Percentiles rank a stretch among this genome's conserved stretches.
phyloP scores from a whole-genome alignment of 2,797 vertebrate genomes.

The Sebastolobus altivelis region DNA sequence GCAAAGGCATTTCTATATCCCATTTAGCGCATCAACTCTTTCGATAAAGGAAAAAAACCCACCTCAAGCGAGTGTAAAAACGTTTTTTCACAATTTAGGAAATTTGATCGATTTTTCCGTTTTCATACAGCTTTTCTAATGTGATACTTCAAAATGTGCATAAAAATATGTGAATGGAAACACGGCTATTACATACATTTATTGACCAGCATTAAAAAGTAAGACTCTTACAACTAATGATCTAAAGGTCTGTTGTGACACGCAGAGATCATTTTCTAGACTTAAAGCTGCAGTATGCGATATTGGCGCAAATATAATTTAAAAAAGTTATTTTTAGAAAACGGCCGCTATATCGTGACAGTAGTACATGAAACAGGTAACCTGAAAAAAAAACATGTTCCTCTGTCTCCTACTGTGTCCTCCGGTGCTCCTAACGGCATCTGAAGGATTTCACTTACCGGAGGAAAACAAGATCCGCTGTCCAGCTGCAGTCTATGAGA shows the following conservation, averaged over 20 bases:
- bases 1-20: fast-evolving
- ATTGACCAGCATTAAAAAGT: background rate
- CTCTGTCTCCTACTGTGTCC: no score
- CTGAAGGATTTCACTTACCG: no score
- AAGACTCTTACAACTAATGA: background rate
- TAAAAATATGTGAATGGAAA: background rate
- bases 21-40: background rate
- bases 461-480: no score
- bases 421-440: no score
- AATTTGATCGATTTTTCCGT: background rate
- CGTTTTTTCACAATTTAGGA: background rate
- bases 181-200: background rate
- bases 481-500: no score
- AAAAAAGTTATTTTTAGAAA: no score
- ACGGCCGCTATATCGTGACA: no score
- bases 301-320: no score
- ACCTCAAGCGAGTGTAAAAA: background rate
- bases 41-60: background rate
- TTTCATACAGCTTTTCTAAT: no score
- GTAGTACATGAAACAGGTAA: no score
- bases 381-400: no score
- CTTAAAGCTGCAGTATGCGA: no score
- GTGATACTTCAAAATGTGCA: background rate
- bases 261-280: background rate
- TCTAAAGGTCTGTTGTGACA: background rate